A percentile compares a stretch with the other conserved stretches of the same genome.
Evolutionary conservation across 2,797 vertebrate species (phyloP).

Genomic region (Pangasius macronema): DNA sequence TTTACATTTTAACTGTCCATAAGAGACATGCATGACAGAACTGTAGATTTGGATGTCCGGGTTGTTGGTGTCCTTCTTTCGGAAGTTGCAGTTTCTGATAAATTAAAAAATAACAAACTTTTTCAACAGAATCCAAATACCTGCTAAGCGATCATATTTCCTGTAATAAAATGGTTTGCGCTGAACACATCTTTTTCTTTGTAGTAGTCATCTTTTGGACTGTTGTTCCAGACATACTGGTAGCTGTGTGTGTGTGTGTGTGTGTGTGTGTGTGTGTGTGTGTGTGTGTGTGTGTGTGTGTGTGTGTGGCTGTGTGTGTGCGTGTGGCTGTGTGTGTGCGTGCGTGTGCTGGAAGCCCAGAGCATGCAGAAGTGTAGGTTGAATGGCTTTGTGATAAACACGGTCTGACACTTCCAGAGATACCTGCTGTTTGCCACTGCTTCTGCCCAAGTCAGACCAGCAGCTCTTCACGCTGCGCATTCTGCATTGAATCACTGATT

Average conservation of each 20-base stretch:
- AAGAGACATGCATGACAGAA: slow-evolving; percentile 72
- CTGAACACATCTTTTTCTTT: slow-evolving; percentile 19
- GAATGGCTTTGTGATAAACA: slow-evolving; percentile 6
- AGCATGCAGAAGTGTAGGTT: not conserved
- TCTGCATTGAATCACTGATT: not conserved
- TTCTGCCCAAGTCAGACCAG: not conserved
- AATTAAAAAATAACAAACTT: not conserved
- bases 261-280: not conserved
- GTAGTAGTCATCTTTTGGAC: slow-evolving; percentile 31
- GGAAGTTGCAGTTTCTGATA: slow-evolving; percentile 61
- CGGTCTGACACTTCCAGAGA: slow-evolving; percentile 1
- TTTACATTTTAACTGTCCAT: slow-evolving; percentile 64
- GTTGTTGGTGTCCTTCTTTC: slow-evolving; percentile 68
- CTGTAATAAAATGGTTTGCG: slow-evolving; percentile 37
- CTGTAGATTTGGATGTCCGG: slow-evolving; percentile 69
- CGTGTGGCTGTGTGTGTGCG: not conserved
- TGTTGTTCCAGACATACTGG: not conserved
- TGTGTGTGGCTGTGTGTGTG: not conserved
- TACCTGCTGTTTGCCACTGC: not conserved
- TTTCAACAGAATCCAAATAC: slow-evolving; percentile 8
- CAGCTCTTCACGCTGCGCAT: not conserved
- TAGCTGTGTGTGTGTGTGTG: not conserved
- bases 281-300: slow-evolving; percentile 11
- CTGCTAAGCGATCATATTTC: slow-evolving; percentile 12
- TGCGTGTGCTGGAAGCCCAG: not conserved